Base-by-base conservation (phyloP, 2,797 vertebrate genomes). In the Scolopax bukidnonensis region DNA sequence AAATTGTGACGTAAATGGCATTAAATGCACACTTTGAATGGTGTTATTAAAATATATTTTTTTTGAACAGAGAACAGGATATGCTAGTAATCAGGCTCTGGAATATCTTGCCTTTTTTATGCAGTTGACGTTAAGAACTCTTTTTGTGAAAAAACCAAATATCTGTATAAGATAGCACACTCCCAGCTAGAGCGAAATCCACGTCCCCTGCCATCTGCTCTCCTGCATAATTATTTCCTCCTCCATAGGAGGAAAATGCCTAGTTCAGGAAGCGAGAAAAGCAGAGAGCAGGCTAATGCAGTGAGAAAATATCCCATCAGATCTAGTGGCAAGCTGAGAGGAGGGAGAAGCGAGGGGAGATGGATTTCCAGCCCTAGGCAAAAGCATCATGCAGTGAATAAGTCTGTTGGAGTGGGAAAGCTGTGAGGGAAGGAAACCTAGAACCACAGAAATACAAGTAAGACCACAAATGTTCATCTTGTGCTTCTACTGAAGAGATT, bases 141-240 rank as follows among this genome's bases (percentile, higher is more conserved):
- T 93, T 86, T 89, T 59, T 95, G 64, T 87, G 80, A 60, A 71
- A 94, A 73, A 93, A 76, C 59, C 64, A 61, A 68, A n/a, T 69
- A 70, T 85, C 90, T 89, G 70, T 86, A 69, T 40, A 54, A 95
- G 83, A 91, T 94, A 90, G 87, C 89, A 90, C 30, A 10, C 69
- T 77, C 59, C 69, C 68, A 48, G 64, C 0, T 4, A 93, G 80
- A 80, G 85, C 87, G 67, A 92, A 96, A 95, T 84, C 73, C 89
- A 87, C 63, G 93, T 93, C 90, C 78, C 33, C 81, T 83, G 71
- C 95, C 95, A 95, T 97, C 96, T 97, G 96, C 69, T 95, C 65
- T 91, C 60, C 83, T 76, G 50, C 11, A 86, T 85, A 93, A 93
- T 82, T 85, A 91, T 36, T 36, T 36, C 36, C 36, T 36, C 36